phyloP scores from a whole-genome alignment of 2,888 invertebrate species.

The Nephrotoma guestfalica region DNA sequence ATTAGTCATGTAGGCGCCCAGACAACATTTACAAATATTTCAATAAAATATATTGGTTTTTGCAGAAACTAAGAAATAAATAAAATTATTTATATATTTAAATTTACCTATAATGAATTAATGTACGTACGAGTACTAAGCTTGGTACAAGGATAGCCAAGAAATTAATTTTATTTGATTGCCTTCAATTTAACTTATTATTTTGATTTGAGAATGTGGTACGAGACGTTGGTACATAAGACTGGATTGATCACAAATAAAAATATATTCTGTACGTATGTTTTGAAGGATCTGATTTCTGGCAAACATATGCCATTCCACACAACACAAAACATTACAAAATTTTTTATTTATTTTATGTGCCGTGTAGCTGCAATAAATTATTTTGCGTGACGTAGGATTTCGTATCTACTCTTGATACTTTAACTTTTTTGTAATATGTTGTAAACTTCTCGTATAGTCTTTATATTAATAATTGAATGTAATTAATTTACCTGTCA shows the following conservation, averaged over 20 bases:
- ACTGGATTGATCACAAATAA: neutral
- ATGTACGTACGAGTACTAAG: neutral
- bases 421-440: neutral
- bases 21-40: neutral
- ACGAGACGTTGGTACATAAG: neutral
- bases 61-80: neutral
- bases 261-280: neutral
- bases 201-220: neutral
- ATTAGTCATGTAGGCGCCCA: conserved; percentile 3
- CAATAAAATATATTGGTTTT: neutral
- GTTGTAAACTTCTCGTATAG: neutral
- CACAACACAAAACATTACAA: neutral
- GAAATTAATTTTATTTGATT: neutral
- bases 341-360: neutral
- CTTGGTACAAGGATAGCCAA: neutral
- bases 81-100: neutral
- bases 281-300: neutral
- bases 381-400: neutral
- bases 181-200: neutral
- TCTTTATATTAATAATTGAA: neutral
- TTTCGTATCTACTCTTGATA: neutral
- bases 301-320: neutral
- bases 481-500: neutral
- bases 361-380: neutral
- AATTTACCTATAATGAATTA: neutral